Base-by-base conservation (phyloP, 2,888 invertebrate species). In the Drosophila prolongata region DNA sequence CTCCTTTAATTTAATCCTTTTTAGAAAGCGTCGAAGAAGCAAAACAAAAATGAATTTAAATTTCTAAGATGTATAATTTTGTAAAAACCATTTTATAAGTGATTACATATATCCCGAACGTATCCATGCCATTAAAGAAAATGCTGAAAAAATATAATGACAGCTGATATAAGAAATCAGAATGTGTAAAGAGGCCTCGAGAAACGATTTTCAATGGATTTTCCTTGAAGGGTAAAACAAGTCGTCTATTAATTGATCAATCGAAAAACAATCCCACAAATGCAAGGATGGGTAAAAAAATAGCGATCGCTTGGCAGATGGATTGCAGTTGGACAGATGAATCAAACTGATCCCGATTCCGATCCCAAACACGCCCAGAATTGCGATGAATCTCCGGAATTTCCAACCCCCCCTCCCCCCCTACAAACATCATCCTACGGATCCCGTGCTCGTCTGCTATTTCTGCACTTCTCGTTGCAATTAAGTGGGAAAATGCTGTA, bases 401-500 rank as follows among this genome's bases (percentile, higher is more conserved):
- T 67, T 43, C n/a, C 2, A 27, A 43, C 13, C 66, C 50, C 50
- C n/a, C n/a, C n/a, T n/a, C 40, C 40, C 6, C 38, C 13, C 4
- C 38, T 3, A 24, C 30, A 30, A 4, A 3, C 10, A 30, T 14
- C 4, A 30, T 30, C 34, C 64, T 10, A 24, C 16, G 24, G 13
- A 59, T 24, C 40, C 38, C 38, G 40, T 42, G 38, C 46, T 55
- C 19, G 55, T 43, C 49, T 6, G 52, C 71, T 71, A 70, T 58
- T 70, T 55, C 52, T 69, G 46, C 70, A 50, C 49, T 60, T 53
- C 6, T 24, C 16, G 47, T 60, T 50, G 80, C 80, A 80, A 82
- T 80, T 78, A 78, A 80, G 75, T 55, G 66, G 70, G 75, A 77
- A 80, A 70, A 70, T 80, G 67, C 56, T 67, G 72, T 52, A 59